phyloP scores from a whole-genome alignment of 2,888 invertebrate genomes.

The Metellina segmentata region DNA sequence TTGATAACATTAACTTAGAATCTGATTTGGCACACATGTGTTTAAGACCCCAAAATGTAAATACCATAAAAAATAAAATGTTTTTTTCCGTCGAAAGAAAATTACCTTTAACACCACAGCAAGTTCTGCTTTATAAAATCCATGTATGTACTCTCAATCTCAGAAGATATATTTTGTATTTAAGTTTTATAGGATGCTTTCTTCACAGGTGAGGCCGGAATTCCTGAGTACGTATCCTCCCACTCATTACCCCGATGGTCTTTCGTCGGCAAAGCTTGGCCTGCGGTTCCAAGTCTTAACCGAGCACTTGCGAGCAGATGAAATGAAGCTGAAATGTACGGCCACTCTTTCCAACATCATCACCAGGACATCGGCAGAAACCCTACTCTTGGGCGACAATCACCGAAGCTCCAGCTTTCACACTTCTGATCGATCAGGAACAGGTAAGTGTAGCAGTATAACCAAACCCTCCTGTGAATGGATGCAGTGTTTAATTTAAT shows the following conservation, averaged over 20 bases:
- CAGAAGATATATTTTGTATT: no score
- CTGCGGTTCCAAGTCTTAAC: constrained; percentile 44
- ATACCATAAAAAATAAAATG: no score
- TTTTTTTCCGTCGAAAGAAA: no score
- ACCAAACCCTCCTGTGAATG: no score
- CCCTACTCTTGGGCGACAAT: constrained; percentile 27
- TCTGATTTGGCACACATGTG: no score
- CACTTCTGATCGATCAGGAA: constrained; percentile 44
- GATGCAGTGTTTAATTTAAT: no score
- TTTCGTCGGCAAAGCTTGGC: constrained; percentile 25
- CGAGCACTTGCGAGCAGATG: constrained; percentile 55
- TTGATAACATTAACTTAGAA: no score
- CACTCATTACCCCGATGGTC: constrained; percentile 41
- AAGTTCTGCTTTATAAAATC: no score
- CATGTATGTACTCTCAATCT: no score
- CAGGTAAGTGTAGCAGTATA: constrained; percentile 9
- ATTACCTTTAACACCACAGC: no score
- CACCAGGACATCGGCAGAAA: constrained; percentile 37
- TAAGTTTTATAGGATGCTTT: background rate
- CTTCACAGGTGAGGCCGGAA: constrained; percentile 35
- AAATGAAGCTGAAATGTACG: constrained; percentile 60
- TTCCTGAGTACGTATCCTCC: constrained; percentile 33
- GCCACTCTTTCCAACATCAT: constrained; percentile 45
- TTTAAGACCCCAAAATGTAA: no score
- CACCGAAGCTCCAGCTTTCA: constrained; percentile 65